Base-by-base conservation (phyloP, 2,113 vertebrate species). In the Phyllostomus hastatus region DNA sequence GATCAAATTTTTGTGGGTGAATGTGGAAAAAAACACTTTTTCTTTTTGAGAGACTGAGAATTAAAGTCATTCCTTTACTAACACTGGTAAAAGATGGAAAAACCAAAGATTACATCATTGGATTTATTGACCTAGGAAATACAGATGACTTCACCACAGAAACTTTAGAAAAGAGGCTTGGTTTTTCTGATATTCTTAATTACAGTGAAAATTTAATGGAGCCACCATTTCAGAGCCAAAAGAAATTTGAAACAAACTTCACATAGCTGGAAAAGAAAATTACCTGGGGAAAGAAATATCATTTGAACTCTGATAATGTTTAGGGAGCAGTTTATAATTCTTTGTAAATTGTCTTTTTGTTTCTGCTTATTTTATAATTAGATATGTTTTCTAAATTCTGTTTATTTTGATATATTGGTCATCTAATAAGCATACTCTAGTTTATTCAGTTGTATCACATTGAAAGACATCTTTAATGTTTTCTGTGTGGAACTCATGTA, bases 141-240 rank as follows among this genome's bases (percentile, higher is more conserved):
- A 99, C 99, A 9, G 99, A 99, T 41, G 99, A 99, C 91, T 99
- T 99, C 95, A 96, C 99, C 64, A 99, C 99, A 95, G 99, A 99
- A 97, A 98, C 99, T 93, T 98, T 99, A 52, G 99, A 99, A 75
- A 99, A 99, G 99, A 99, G 99, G 95, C 98, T 99, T 73, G 99
- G 99, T 86, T 99, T 99, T 97, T 98, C 99, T 54, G 98, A 98
- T 0, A 96, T 99, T 73, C 99, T 99, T 87, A 99, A 99, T 96
- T 99, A 99, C 99, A 99, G 99, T 97, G 99, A 99, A 76, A 99
- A 99, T 98, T 98, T 99, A 98, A 99, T 99, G 99, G 99, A 99
- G 35, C 99, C 99, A 78, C 99, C 99, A 91, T 99, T 99, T 97
- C 95, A 98, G 94, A 98, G 97, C 64, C 98, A 99, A 97, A 99